Evolutionary conservation across 2,113 vertebrate genomes (phyloP), one percentile per base, ranked within the genome.

Genomic region (Megaptera novaeangliae): DNA sequence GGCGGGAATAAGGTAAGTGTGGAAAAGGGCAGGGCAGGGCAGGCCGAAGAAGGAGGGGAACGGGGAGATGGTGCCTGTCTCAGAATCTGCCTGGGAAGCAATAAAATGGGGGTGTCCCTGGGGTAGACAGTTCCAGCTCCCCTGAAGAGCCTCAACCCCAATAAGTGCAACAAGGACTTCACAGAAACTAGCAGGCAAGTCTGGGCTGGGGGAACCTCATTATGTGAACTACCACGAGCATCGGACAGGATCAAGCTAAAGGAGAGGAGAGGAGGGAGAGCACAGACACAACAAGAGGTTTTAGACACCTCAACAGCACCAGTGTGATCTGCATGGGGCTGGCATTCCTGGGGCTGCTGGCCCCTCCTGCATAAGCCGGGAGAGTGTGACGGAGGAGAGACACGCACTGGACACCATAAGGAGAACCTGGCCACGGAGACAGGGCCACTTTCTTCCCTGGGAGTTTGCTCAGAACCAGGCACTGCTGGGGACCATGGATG

Each of bases 81-180:
- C 94, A 88, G 95, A 90, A 96, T 96, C 68, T 92, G 84, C 85
- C 88, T 92, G 89, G 96, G 90, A 92, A 94, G 94, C 92, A 88
- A 41, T 39, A 64, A 87, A 81, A 88, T 85, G 29, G 71, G 74
- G 87, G 78, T 94, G 94, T 95, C 75, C 77, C 92, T 96, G 95
- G 94, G 95, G 91, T 66, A 46, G 68, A 75, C 91, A 96, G 94
- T 94, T 94, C 95, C n/a, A 92, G 95, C 92, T 91, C 92, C 96
- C 90, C 82, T 88, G 52, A 95, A 97, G 96, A 95, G 95, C 81
- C 85, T 95, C 68, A 74, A 87, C 94, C 96, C 97, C 93, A 96
- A 0, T 97, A 97, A 98, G 98, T 97, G 97, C 98, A 97, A 98
- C 59, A 95, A 96, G 36, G 84, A 88, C 87, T 39, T 95, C 84